phyloP scores from a whole-genome alignment of 1,140 invertebrate species.

The Ladona fulva region DNA sequence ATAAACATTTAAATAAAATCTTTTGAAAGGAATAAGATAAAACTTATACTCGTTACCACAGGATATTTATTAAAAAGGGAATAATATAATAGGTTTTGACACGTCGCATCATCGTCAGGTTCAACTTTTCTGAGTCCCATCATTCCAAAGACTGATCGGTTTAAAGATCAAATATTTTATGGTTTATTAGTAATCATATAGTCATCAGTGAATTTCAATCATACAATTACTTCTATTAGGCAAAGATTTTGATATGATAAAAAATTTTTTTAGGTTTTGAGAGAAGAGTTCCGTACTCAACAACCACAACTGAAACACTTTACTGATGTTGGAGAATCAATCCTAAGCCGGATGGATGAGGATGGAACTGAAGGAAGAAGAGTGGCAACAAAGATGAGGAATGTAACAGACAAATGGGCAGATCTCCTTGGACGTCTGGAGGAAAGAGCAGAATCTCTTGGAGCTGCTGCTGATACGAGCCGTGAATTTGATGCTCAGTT shows the following conservation, averaged over 20 bases:
- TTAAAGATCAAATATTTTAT: too few species aligned
- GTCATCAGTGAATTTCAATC: constrained; percentile 2
- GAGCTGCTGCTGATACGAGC: constrained; percentile 78
- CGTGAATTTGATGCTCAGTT: constrained; percentile 83
- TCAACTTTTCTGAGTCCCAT: too few species aligned
- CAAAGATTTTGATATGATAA: not conserved
- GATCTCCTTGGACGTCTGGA: constrained; percentile 70
- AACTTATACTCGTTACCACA: too few species aligned
- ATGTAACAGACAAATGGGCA: constrained; percentile 65
- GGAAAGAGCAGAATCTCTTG: constrained; percentile 70
- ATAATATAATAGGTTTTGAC: too few species aligned
- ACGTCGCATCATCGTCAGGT: too few species aligned
- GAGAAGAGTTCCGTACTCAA: constrained; percentile 86
- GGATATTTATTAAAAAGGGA: too few species aligned
- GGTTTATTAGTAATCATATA: too few species aligned
- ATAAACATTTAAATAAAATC: too few species aligned
- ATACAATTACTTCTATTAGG: not conserved
- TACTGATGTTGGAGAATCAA: constrained; percentile 65
- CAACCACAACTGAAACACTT: constrained; percentile 81
- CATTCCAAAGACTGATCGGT: too few species aligned
- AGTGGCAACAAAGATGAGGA: constrained; percentile 53
- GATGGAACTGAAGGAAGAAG: constrained; percentile 64
- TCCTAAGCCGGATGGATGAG: constrained; percentile 59
- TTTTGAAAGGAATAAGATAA: too few species aligned
- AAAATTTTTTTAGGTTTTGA: constrained; percentile 63